Percentiles rank a stretch among this genome's conserved stretches.
Evolutionary conservation across 2,888 invertebrate genomes (phyloP).

Genomic region (Zelleria hepariella): DNA sequence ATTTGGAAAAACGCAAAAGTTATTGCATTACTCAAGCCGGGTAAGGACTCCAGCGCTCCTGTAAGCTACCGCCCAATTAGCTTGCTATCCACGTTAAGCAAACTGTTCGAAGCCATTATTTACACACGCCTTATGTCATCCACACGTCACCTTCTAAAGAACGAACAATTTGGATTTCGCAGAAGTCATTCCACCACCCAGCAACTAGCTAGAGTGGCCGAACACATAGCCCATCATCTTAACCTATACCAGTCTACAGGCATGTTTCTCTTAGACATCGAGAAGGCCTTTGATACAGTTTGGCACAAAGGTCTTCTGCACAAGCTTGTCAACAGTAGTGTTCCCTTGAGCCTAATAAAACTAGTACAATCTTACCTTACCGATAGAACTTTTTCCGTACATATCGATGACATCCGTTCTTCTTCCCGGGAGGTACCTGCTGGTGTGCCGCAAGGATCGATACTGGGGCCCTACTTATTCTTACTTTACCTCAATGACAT

Average conservation of each 20-base stretch:
- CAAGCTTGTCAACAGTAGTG: not conserved
- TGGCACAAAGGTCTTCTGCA: no score
- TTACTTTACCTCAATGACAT: slow-evolving; percentile 5
- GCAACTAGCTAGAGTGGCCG: no score
- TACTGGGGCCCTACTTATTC: slow-evolving; percentile 7
- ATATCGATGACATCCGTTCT: not conserved
- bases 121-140: not conserved
- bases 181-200: not conserved
- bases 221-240: no score
- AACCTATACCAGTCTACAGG: not conserved
- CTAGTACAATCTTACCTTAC: not conserved
- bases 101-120: not conserved
- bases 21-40: not conserved
- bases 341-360: not conserved
- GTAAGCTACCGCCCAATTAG: not conserved
- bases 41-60: not conserved
- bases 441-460: slow-evolving; percentile 3
- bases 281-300: no score
- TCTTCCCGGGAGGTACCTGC: not conserved
- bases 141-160: not conserved
- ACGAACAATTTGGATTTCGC: not conserved
- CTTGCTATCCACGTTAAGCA: not conserved
- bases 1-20: not conserved
- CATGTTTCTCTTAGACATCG: not conserved
- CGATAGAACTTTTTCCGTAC: not conserved